Percentiles rank a stretch among this genome's conserved stretches.
These are phyloP conservation scores for Cinclus mexicanus DNA, from an alignment of 2,113 vertebrate genomes.

Conservation along the genomic window DNA sequence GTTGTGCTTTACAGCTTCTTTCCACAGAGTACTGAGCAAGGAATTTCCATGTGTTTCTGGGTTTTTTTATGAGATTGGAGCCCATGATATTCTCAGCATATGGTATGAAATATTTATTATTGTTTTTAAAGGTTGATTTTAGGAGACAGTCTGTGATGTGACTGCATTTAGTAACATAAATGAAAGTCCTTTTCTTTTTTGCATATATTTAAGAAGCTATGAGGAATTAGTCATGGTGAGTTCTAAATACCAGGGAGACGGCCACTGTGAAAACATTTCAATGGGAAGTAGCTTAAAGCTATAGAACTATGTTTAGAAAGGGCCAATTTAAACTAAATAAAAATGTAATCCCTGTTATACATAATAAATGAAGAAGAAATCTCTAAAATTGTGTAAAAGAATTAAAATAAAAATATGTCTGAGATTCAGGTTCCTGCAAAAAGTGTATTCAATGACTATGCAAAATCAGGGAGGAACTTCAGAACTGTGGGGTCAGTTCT, in stretches of 20 bases:
- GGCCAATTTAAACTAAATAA: conserved; percentile 7
- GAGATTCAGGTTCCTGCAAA: neutral
- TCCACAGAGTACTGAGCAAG: neutral
- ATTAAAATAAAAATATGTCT: neutral
- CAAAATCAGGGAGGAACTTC: neutral
- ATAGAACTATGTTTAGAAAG: neutral
- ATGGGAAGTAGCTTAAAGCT: neutral
- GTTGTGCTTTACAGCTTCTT: neutral
- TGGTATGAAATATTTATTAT: conserved; percentile 23
- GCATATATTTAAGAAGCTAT: neutral
- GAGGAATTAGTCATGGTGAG: neutral
- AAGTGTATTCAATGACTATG: neutral
- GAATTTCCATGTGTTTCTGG: neutral
- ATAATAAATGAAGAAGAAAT: neutral
- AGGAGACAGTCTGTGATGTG: conserved; percentile 9
- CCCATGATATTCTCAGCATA: neutral
- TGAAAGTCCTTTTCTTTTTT: neutral
- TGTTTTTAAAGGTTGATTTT: conserved; percentile 31
- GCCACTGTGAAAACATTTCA: neutral
- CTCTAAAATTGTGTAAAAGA: neutral
- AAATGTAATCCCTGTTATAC: neutral
- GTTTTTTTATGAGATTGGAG: neutral
- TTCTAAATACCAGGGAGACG: neutral
- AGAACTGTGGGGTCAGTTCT: neutral
- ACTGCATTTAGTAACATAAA: conserved; percentile 17